Percentiles rank a stretch among this genome's conserved stretches.
These are phyloP conservation scores for Mellivora capensis DNA, from an alignment of 2,113 vertebrate genomes.

Conservation along the genomic window DNA sequence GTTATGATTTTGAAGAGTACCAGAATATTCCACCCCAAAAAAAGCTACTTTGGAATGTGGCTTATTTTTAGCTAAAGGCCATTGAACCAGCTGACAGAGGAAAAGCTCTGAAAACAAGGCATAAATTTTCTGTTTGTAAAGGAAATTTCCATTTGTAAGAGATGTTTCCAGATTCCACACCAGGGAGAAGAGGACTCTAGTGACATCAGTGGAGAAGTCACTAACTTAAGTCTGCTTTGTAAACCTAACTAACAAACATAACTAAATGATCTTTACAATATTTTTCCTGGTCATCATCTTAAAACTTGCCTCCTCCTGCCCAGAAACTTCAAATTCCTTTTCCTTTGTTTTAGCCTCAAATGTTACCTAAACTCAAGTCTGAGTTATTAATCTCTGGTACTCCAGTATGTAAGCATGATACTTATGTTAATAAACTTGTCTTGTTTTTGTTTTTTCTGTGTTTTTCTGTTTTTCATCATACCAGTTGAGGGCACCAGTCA, in stretches of 20 bases:
- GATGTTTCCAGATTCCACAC: not conserved
- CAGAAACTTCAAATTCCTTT: not conserved
- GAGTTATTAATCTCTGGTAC: not conserved
- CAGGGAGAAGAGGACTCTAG: not conserved
- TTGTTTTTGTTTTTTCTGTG: not conserved
- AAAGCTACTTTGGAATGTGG: not conserved
- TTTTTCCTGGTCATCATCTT: not conserved
- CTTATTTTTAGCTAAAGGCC: not conserved
- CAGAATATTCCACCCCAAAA: not conserved
- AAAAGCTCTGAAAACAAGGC: not conserved
- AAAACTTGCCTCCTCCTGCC: not conserved
- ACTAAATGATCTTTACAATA: not conserved
- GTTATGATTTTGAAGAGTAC: not conserved
- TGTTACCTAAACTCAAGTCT: not conserved
- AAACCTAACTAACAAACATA: not conserved
- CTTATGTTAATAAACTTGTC: not conserved
- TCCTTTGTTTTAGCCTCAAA: not conserved
- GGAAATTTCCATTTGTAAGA: not conserved
- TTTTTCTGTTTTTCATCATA: not conserved
- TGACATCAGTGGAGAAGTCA: not conserved
- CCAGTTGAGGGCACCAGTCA: not conserved
- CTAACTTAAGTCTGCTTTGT: not conserved
- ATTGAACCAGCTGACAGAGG: not conserved
- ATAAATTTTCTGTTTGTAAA: not conserved
- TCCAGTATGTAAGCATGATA: not conserved